These are phyloP conservation scores for Centroberyx gerrardi DNA, from an alignment of 2,797 vertebrate genomes.

Conservation along the genomic window DNA sequence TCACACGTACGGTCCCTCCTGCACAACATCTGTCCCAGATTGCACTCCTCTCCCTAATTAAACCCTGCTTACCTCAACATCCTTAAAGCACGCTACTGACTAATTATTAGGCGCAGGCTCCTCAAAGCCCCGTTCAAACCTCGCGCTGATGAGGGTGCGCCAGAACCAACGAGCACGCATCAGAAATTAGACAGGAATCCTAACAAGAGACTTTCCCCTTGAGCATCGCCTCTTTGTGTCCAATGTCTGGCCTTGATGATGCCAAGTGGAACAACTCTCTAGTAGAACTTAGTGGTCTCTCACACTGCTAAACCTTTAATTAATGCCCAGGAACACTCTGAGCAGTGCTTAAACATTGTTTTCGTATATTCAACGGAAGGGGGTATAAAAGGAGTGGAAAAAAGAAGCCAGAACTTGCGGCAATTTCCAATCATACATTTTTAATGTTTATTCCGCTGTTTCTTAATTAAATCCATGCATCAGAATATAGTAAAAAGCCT, in stretches of 20 bases:
- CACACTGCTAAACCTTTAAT: conserved; percentile 58
- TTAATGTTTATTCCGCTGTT: conserved; percentile 88
- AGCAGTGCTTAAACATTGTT: conserved; percentile 76
- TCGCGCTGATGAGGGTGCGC: conserved; percentile 48
- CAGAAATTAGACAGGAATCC: conserved; percentile 43
- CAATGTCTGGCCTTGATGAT: conserved; percentile 50
- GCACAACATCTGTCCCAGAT: conserved; percentile 80
- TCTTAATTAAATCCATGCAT: conserved; percentile 93
- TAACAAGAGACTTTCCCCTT: conserved; percentile 46
- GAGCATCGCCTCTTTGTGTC: conserved; percentile 51
- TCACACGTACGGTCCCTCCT: conserved; percentile 62
- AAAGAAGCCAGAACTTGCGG: conserved; percentile 71
- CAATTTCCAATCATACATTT: conserved; percentile 89
- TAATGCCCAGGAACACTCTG: conserved; percentile 52
- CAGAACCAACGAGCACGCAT: conserved; percentile 31
- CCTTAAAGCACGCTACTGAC: conserved; percentile 73
- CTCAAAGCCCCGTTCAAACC: conserved; percentile 67
- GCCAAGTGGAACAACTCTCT: conserved; percentile 22
- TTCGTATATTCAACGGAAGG: conserved; percentile 67
- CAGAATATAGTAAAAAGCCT: conserved; percentile 76
- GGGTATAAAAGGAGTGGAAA: conserved; percentile 33
- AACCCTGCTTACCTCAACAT: conserved; percentile 77
- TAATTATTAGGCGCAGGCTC: conserved; percentile 74
- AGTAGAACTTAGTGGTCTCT: conserved; percentile 24
- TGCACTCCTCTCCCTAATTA: conserved; percentile 76